Base-by-base conservation (phyloP, 2,888 invertebrate species). In the Agrochola circellaris region DNA sequence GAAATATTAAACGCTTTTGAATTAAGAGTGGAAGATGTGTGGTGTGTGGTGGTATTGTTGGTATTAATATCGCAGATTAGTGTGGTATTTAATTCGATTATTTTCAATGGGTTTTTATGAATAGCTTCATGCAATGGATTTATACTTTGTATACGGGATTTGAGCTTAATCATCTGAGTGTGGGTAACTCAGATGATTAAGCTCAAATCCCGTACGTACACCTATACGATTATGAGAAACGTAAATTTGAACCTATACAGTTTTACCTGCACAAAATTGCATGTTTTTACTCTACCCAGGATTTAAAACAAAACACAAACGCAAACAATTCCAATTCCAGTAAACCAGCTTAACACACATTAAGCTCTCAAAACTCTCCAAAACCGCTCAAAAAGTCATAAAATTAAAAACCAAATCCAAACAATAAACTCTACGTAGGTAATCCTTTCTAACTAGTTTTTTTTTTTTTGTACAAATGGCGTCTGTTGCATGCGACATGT, bases 401-500 rank as follows among this genome's bases (percentile, higher is more conserved):
- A 81, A 85, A 81, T 80, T 79, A 65, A 82, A 85, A 68, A 26
- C 68, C 8, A 26, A 81, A 79, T 75, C 69, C 66, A 75, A 82
- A 84, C 73, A 86, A 88, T 86, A 87, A 88, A 87, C 61, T 79
- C 54, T 71, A 81, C 79, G 75, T 85, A n/a, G n/a, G n/a, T n/a
- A 84, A 82, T 86, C 75, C 82, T 76, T 73, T 75, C 66, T 71
- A 73, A 74, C 68, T 62, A 45, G 74, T 81, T 83, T 83, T 81
- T 66, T 68, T 64, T 70, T 73, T 81, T 79, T 73, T 78, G 70
- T 78, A 88, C 77, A 86, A 80, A 84, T 74, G 79, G 83, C 81
- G 87, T 87, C 84, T 76, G 77, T 68, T 86, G 88, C 85, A 86
- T 84, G 83, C 87, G 83, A 89, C 87, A 86, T 80, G 82, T 81